A percentile compares a stretch with the other conserved stretches of the same genome.
Evolutionary conservation across 2,888 invertebrate genomes (phyloP).

Genomic region (Andricus quercusramuli): DNA sequence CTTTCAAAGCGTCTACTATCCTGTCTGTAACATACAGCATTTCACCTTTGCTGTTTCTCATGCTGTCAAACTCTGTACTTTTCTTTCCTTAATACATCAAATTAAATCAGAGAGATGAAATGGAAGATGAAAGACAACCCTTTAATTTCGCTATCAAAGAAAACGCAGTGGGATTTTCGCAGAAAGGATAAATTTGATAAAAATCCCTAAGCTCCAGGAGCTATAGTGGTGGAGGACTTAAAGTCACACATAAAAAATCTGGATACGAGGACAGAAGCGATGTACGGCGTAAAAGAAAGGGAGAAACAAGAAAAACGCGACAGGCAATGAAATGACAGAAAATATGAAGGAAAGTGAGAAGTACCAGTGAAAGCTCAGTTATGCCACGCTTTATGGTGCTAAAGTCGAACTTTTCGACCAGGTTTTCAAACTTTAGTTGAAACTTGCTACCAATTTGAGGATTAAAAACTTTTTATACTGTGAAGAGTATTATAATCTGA

Average conservation of each 20-base stretch:
- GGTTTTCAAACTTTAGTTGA: neutral
- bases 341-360: neutral
- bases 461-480: neutral
- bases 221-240: neutral
- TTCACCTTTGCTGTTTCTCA: too few relatives aligned
- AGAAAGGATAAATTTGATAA: neutral
- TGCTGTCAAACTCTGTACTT: too few relatives aligned
- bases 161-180: neutral
- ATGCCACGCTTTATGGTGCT: neutral
- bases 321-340: neutral
- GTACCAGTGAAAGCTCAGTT: neutral
- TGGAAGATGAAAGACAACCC: neutral
- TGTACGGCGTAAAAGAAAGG: neutral
- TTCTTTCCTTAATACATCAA: neutral
- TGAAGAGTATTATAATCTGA: neutral
- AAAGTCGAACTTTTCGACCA: neutral
- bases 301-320: neutral
- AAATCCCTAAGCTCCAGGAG: neutral
- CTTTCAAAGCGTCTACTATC: too few relatives aligned
- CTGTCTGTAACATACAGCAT: too few relatives aligned
- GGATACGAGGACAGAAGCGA: neutral
- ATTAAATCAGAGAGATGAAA: neutral
- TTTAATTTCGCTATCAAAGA: constrained; percentile 1
- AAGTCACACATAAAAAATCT: neutral
- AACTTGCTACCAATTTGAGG: neutral